These are phyloP conservation scores for Axinella damicornis DNA, from an alignment of 37 sponge, comb jelly and placozoan genomes.

Conservation along the genomic window DNA sequence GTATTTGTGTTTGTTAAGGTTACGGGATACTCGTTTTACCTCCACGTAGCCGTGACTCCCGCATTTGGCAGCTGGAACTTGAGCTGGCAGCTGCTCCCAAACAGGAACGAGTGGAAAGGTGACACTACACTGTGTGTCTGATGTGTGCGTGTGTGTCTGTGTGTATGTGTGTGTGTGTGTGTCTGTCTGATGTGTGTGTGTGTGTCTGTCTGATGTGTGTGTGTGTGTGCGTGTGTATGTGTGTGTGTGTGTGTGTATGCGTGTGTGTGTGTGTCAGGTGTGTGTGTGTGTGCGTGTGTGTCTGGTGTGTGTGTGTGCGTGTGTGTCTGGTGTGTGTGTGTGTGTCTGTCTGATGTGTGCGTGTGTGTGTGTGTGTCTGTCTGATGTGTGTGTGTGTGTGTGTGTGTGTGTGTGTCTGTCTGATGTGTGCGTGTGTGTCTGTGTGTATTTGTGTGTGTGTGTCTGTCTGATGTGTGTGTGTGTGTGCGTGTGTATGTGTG, in stretches of 20 bases:
- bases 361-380: slow-evolving; percentile 3
- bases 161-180: slow-evolving; percentile 3
- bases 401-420: not conserved
- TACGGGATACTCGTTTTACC: no score
- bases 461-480: slow-evolving; percentile 11
- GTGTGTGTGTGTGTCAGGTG: slow-evolving; percentile 10
- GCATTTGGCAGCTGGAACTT: slow-evolving; percentile 65
- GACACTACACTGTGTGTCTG: not conserved
- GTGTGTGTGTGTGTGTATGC: no score
- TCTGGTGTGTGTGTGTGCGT: not conserved
- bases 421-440: slow-evolving; percentile 1
- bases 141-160: slow-evolving; percentile 17
- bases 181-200: not conserved
- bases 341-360: no score
- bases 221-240: no score
- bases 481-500: slow-evolving; percentile 20
- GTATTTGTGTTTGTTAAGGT: no score
- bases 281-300: slow-evolving; percentile 11
- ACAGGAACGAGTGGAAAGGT: slow-evolving; percentile 66
- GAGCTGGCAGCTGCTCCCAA: slow-evolving; percentile 74
- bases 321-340: no score
- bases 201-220: no score
- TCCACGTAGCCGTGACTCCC: slow-evolving; percentile 54
- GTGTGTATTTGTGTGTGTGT: no score
- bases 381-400: slow-evolving; percentile 25